Evolutionary conservation across 1,140 invertebrate genomes (phyloP), one percentile per base, ranked within the genome.

Genomic region (Papilio xuthus): DNA sequence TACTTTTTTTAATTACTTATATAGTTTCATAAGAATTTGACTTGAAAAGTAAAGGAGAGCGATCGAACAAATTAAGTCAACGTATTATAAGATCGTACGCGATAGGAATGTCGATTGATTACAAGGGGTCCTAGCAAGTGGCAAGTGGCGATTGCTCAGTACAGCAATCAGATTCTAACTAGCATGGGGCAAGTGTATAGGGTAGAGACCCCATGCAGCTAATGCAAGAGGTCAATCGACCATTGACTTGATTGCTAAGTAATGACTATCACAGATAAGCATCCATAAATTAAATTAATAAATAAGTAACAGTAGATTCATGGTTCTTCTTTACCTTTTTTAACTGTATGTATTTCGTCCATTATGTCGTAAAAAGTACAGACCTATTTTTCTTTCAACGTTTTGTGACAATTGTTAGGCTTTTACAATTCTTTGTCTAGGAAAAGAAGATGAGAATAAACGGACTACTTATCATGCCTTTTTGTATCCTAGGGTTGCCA

Each of bases 401-500:
- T 67, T 32, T 67, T 28, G 60, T 67, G 28, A 15, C 60, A 67
- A 18, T 67, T 67, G 13, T 67, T 15, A 67, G 13, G 26, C 23
- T 28, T 15, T 67, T 67, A 67, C 10, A 26, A 12, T 32, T 67
- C 26, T 67, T 67, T 67, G 26, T 67, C 2, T 26, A 12, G 56
- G 32, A 67, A 15, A 67, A 28, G 26, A 67, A 12, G 26, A 63
- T 12, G 23, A 26, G n/a, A n/a, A n/a, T n/a, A 4, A 26, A 13
- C 4, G 23, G 4, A 13, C 60, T 26, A 32, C 2, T 67, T 8
- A 15, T 67, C 0, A 67, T 67, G 60, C 26, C 26, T 67, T 32
- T 28, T 23, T 28, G 26, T 4, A 28, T 28, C 32, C 42, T 72
- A 79, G 72, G 79, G 80, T 83, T 84, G 79, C 83, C 81, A 83